phyloP scores from a whole-genome alignment of 2,797 vertebrate genomes.

The Varecia variegata region DNA sequence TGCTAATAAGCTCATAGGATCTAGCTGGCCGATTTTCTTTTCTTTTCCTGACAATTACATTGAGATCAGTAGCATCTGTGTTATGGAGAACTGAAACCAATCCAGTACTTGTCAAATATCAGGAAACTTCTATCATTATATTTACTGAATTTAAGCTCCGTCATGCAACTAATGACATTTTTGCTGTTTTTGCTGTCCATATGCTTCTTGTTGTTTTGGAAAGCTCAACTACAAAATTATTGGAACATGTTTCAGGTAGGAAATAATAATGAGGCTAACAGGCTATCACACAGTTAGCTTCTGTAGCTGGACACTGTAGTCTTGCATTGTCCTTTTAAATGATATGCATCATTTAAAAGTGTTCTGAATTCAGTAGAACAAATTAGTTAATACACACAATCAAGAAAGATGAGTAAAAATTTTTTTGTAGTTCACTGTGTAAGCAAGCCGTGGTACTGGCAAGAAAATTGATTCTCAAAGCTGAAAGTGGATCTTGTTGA shows the following conservation, averaged over 20 bases:
- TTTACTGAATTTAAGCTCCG: background rate
- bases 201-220: background rate
- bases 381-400: slow-evolving; percentile 47
- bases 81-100: slow-evolving; percentile 29
- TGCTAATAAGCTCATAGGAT: slow-evolving; percentile 62
- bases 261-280: background rate
- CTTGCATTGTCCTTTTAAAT: slow-evolving; percentile 22
- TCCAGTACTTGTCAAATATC: background rate
- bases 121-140: slow-evolving; percentile 4
- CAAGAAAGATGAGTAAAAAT: background rate
- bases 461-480: slow-evolving; percentile 66
- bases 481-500: slow-evolving; percentile 1
- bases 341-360: slow-evolving; percentile 6
- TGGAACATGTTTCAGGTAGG: slow-evolving; percentile 9
- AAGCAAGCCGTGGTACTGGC: slow-evolving; percentile 2
- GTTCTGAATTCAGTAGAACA: slow-evolving; percentile 50
- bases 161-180: background rate
- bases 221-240: slow-evolving; percentile 7
- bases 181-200: background rate
- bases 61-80: slow-evolving; percentile 48
- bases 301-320: background rate
- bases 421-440: background rate
- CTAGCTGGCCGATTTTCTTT: slow-evolving; percentile 45
- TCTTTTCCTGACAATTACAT: slow-evolving; percentile 53
- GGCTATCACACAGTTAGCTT: background rate